Base-by-base conservation (phyloP, 2,888 invertebrate species). In the Esperia sulphurella region DNA sequence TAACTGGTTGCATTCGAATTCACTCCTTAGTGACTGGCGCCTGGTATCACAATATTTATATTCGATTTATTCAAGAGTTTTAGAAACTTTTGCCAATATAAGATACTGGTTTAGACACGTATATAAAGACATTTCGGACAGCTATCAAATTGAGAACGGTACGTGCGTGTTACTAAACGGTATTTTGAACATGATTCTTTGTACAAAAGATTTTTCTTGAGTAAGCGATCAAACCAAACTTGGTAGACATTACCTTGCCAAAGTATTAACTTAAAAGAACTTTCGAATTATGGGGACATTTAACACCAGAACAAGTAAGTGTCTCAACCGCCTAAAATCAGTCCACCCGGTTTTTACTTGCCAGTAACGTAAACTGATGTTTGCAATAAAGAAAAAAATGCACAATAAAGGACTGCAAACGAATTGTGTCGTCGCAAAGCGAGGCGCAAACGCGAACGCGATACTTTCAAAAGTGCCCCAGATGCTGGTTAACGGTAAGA, bases 381-480 rank as follows among this genome's bases (percentile, higher is more conserved):
- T 55, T 58, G 54, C 60, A 54, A 58, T 60, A 58, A 61, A 21
- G 21, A 21, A 33, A 42, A 60, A 62, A 61, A 61, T 57, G 53
- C 56, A 74, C 72, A 74, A 75, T 74, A 75, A 79, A 80, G 79
- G 75, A 79, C 71, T 71, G 71, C 69, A 79, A 69, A 71, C 71
- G 69, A 71, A 79, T 80, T 83, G 80, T 65, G 74, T 76, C 55
- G 66, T 65, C 55, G 67, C 57, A 59, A 55, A 63, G 58, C 62
- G 55, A 61, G 52, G 43, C 59, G 61, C 60, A 60, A 58, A 59
- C 63, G n/a, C 35, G 21, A 35, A n/a, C 35, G 48, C 57, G 72
- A 66, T 77, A 88, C 88, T 89, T 89, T 89, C 88, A 81, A 89
- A 89, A 84, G 73, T 87, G 88, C 78, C 89, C 89, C 83, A 89